Evolutionary conservation across 2,797 vertebrate genomes (phyloP).

Genomic region (Nyctalus aviator): DNA sequence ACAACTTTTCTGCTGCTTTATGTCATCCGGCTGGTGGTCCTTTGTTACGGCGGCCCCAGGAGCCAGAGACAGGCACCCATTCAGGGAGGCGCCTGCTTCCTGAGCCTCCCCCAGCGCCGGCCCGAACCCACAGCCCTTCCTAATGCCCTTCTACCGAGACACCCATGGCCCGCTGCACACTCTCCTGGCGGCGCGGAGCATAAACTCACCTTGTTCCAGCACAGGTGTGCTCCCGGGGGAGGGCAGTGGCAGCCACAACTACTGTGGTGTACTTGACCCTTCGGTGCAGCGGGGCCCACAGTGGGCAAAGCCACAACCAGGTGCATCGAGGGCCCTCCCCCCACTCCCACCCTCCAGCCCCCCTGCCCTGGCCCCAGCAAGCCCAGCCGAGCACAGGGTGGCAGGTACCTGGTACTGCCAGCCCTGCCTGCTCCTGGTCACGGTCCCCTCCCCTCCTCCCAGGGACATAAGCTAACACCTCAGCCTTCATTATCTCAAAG

Average conservation of each 20-base stretch:
- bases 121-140: not conserved
- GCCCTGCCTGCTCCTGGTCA: not conserved
- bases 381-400: not conserved
- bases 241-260: not conserved
- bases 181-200: not conserved
- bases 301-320: not conserved
- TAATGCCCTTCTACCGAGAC: not conserved
- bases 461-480: slow-evolving; percentile 15
- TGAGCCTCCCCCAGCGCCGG: not conserved
- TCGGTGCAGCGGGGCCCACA: fast-evolving
- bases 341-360: no score
- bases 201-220: not conserved
- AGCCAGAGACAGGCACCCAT: not conserved
- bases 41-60: not conserved
- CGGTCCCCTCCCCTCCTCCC: not conserved
- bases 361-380: not conserved
- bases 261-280: not conserved
- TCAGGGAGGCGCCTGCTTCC: no score
- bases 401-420: not conserved
- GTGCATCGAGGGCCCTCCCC: not conserved
- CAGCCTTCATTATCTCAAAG: slow-evolving; percentile 65
- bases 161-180: fast-evolving
- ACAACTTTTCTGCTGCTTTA: not conserved
- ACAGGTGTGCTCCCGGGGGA: not conserved
- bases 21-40: not conserved